Percentiles rank a stretch among this genome's conserved stretches.
phyloP scores from a whole-genome alignment of 1,140 invertebrate genomes.

The Lordiphosa mommai region DNA sequence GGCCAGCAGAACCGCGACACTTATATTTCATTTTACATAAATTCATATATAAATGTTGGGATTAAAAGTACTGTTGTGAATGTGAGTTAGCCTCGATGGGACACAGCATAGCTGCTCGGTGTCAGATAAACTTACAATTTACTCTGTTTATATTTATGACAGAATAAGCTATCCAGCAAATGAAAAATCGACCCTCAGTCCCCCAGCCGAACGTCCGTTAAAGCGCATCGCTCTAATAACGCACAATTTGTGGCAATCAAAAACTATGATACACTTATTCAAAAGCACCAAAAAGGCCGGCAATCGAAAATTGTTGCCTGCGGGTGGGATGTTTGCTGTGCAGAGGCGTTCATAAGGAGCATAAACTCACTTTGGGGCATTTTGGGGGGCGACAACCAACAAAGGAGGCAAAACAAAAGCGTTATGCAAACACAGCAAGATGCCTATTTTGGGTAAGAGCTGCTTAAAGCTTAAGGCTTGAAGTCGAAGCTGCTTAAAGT shows the following conservation, averaged over 20 bases:
- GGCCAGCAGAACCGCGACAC: no score
- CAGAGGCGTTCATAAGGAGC: constrained; percentile 23
- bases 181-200: no score
- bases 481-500: not conserved
- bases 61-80: no score
- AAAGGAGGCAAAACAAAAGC: constrained; percentile 30
- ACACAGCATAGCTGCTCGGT: no score
- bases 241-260: constrained; percentile 63
- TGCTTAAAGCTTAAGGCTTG: not conserved
- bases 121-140: no score
- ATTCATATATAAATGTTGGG: no score
- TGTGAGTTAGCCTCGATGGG: no score
- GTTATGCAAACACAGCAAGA: constrained; percentile 69
- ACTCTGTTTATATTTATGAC: no score
- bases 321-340: constrained; percentile 11
- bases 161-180: no score
- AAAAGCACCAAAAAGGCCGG: constrained; percentile 31
- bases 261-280: constrained; percentile 52
- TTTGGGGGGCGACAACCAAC: constrained; percentile 11
- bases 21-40: no score
- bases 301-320: not conserved
- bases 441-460: constrained; percentile 19
- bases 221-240: no score
- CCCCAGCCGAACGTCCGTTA: no score
- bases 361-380: constrained; percentile 36